Percentiles rank a stretch among this genome's conserved stretches.
phyloP scores from a whole-genome alignment of 2,797 vertebrate species.

The Pachyuromys duprasi region DNA sequence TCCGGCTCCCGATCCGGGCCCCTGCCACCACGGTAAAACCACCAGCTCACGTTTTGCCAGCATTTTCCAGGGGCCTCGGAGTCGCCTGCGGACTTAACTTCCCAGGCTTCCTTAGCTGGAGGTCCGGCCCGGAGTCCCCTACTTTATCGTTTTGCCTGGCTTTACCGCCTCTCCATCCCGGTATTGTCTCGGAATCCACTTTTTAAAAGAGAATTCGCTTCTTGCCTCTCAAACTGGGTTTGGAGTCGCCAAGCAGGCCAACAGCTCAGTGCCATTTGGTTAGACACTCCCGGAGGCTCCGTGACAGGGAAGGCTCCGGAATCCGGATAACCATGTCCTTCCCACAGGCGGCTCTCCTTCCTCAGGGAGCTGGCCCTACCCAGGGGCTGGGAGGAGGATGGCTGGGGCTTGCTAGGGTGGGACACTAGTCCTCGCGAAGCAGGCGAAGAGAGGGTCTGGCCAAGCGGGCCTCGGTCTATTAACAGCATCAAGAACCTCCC shows the following conservation, averaged over 20 bases:
- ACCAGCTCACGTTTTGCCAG: neutral
- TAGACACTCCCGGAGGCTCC: too few species aligned
- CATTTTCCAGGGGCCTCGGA: neutral
- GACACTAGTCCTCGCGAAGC: too few species aligned
- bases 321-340: neutral
- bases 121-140: neutral
- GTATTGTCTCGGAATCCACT: neutral
- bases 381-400: too few species aligned
- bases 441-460: too few species aligned
- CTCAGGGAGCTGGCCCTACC: too few species aligned
- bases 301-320: neutral
- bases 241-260: neutral
- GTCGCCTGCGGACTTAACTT: neutral
- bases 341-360: neutral
- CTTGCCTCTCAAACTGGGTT: neutral
- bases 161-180: neutral
- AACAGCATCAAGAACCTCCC: neutral
- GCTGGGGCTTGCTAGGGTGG: too few species aligned
- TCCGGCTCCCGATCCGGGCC: neutral
- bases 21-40: neutral
- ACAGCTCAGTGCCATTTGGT: too few species aligned
- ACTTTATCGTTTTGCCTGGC: fast-evolving
- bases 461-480: too few species aligned
- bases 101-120: fast-evolving
- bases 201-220: neutral